These are phyloP conservation scores for Chaetops frenatus DNA, from an alignment of 2,113 vertebrate genomes.

Conservation along the genomic window DNA sequence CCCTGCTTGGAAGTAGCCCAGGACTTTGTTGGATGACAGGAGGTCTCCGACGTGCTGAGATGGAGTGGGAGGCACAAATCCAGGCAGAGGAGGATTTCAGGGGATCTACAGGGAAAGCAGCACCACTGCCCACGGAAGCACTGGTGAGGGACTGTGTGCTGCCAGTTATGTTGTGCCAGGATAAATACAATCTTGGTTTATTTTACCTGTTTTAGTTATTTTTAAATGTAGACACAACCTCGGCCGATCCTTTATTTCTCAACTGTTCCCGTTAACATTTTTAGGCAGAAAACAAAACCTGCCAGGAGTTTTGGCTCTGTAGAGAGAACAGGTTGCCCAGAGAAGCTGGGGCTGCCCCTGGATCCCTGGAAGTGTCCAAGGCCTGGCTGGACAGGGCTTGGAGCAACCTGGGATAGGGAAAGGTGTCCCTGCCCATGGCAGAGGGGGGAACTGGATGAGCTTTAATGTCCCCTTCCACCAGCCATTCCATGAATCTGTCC, in stretches of 20 bases:
- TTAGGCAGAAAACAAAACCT: neutral
- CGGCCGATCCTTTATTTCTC: neutral
- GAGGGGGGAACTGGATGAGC: accelerated
- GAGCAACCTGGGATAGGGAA: neutral
- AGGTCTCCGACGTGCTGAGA: neutral
- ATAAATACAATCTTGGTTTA: neutral
- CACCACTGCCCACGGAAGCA: neutral
- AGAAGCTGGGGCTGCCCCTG: neutral
- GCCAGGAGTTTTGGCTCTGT: neutral
- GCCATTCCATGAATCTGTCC: neutral
- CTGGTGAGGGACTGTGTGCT: neutral
- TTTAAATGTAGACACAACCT: neutral
- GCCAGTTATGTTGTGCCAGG: neutral
- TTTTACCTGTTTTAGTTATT: neutral
- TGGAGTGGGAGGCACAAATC: neutral
- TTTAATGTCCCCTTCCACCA: neutral
- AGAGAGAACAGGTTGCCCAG: neutral
- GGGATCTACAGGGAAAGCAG: neutral
- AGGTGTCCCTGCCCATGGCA: neutral
- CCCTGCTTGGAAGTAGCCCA: neutral
- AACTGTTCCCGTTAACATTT: neutral
- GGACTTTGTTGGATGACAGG: neutral
- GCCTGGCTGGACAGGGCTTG: neutral
- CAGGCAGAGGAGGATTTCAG: neutral
- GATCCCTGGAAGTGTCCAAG: neutral